Evolutionary conservation across 2,888 invertebrate genomes (phyloP).

Genomic region (Arge pagana): DNA sequence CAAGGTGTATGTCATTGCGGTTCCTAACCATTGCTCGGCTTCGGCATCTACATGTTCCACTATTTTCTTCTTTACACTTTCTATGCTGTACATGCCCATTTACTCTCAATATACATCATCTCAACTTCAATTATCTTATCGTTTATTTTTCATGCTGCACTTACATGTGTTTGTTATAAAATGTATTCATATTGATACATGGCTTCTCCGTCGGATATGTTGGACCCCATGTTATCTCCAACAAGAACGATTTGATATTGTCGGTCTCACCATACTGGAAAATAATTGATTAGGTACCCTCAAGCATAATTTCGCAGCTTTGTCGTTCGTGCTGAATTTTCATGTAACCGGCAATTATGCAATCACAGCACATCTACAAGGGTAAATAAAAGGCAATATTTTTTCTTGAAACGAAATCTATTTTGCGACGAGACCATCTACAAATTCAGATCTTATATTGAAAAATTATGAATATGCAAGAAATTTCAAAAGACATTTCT

Average conservation of each 20-base stretch:
- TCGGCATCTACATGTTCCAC: constrained; percentile 67
- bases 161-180: constrained; percentile 93
- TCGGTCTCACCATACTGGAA: constrained; percentile 82
- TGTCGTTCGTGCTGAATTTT: too few species aligned
- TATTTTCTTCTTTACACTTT: constrained; percentile 73
- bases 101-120: constrained; percentile 33
- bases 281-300: constrained; percentile 26
- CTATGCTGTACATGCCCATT: constrained; percentile 61
- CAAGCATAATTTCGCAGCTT: too few species aligned
- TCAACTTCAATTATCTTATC: constrained; percentile 25
- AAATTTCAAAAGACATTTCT: too few species aligned
- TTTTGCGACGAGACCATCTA: too few species aligned
- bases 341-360: too few species aligned
- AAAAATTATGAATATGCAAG: too few species aligned
- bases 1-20: constrained; percentile 92
- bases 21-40: constrained; percentile 82
- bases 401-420: too few species aligned
- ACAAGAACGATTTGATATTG: constrained; percentile 76
- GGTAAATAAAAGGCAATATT: too few species aligned
- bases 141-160: constrained; percentile 53
- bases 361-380: too few species aligned
- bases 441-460: too few species aligned
- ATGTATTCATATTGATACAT: constrained; percentile 81
- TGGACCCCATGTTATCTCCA: constrained; percentile 87
- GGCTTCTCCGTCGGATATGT: constrained; percentile 87